Base-by-base conservation (phyloP, 1,140 invertebrate species). In the Brachionus angularis region DNA sequence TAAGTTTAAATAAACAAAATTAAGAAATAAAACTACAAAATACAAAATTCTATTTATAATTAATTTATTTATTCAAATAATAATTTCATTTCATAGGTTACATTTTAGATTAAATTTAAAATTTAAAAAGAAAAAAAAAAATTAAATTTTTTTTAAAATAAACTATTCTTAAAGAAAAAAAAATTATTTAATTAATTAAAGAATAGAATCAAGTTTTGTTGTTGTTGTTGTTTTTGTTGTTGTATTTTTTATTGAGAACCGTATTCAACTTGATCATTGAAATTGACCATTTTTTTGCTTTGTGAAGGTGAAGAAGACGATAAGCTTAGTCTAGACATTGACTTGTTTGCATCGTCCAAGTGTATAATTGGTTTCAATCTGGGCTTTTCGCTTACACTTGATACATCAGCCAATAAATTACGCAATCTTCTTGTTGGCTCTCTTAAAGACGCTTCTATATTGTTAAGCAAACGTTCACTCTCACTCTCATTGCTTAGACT, bases 231-330 rank as follows among this genome's bases (percentile, higher is more conserved):
- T 42, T 42, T 42, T 42, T 42, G 21, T 58, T 58, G 21, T 39
- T 33, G 21, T 58, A 29, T 2, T 39, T 23, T 50, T 58, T 25
- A 58, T 12, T 58, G 36, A 39, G 53, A 31, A n/a, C n/a, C n/a
- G n/a, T n/a, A n/a, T 58, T 58, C 53, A 39, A 58, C 39, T 39
- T 58, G 33, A 39, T 58, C 53, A 39, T 36, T 58, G 27, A 58
- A 58, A 21, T 58, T 58, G 33, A 58, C 53, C 25, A 34, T 29
- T 58, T 58, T 58, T 23, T 39, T 58, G n/a, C n/a, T n/a, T n/a
- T n/a, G n/a, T n/a, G n/a, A n/a, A n/a, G n/a, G n/a, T n/a, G n/a
- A n/a, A n/a, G n/a, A n/a, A n/a, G n/a, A n/a, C 8, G 53, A 16
- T n/a, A 58, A 36, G 18, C 33, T 58, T 2, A 36, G 7, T 39